These are phyloP conservation scores for Ylistrum balloti DNA, from an alignment of 1,140 invertebrate species.

Conservation along the genomic window DNA sequence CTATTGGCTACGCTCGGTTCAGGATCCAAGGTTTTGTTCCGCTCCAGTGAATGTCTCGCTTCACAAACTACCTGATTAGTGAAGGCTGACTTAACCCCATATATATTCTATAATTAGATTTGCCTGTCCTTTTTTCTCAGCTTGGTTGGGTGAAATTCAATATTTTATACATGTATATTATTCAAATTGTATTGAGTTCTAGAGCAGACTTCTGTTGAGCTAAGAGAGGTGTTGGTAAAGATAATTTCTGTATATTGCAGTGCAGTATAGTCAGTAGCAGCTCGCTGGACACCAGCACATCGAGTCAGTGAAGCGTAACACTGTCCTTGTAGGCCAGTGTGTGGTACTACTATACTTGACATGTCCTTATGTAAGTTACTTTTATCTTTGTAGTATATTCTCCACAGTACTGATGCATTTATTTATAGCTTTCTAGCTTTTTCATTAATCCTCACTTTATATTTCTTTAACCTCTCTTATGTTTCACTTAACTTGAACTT, in stretches of 20 bases:
- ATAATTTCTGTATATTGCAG: neutral
- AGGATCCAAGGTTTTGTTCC: constrained; percentile 17
- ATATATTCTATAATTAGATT: constrained; percentile 36
- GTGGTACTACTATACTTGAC: neutral
- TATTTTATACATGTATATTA: constrained; percentile 25
- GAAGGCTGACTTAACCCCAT: neutral
- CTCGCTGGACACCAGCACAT: neutral
- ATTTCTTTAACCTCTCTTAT: no score
- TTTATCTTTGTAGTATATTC: neutral
- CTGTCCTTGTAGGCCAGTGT: neutral
- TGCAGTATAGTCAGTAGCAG: neutral
- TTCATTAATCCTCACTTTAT: no score
- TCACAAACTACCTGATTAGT: constrained; percentile 19
- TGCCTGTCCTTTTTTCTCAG: neutral
- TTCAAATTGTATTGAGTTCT: constrained; percentile 20
- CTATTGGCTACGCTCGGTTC: neutral
- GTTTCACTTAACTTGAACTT: no score
- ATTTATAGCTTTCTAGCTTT: no score
- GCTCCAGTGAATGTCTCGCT: constrained; percentile 11
- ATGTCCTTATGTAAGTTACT: neutral
- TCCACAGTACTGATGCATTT: neutral
- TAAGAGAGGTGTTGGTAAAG: neutral
- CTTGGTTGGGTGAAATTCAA: constrained; percentile 30
- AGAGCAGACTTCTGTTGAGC: neutral
- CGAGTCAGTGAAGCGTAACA: neutral